These are phyloP conservation scores for Ganaspis sp. DNA, from an alignment of 1,140 invertebrate species.

Conservation along the genomic window DNA sequence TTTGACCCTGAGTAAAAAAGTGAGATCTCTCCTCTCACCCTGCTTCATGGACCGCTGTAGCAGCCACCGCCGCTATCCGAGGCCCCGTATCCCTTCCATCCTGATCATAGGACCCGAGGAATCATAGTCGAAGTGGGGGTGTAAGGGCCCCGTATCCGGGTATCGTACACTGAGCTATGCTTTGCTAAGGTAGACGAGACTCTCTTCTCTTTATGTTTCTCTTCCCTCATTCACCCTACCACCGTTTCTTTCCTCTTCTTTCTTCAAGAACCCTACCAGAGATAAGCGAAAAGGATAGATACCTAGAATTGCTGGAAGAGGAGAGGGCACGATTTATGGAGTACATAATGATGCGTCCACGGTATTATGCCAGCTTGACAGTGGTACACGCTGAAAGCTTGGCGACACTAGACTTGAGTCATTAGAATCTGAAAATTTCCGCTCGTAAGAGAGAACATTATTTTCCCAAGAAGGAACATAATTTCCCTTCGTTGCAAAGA, in stretches of 20 bases:
- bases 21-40: constrained; percentile 43
- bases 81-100: constrained; percentile 33
- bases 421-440: too few relatives aligned
- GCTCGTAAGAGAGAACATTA: too few relatives aligned
- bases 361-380: too few relatives aligned
- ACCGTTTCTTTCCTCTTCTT: constrained; percentile 47
- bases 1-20: constrained; percentile 73
- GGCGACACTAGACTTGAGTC: too few relatives aligned
- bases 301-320: constrained; percentile 37
- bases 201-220: constrained; percentile 50
- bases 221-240: constrained; percentile 43
- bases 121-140: constrained; percentile 61
- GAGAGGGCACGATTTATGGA: constrained; percentile 63
- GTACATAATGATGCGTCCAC: constrained; percentile 67
- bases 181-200: constrained; percentile 43
- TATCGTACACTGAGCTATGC: constrained; percentile 53
- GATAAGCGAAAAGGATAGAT: constrained; percentile 54
- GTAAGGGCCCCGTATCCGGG: constrained; percentile 70
- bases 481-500: too few relatives aligned
- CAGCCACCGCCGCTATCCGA: constrained; percentile 34
- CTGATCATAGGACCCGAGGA: constrained; percentile 35
- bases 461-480: too few relatives aligned
- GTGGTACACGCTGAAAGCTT: too few relatives aligned
- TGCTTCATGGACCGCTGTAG: constrained; percentile 5
- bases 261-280: constrained; percentile 41